Evolutionary conservation across 2,113 vertebrate genomes (phyloP), one percentile per base, ranked within the genome.

Genomic region (Nymphicus hollandicus): DNA sequence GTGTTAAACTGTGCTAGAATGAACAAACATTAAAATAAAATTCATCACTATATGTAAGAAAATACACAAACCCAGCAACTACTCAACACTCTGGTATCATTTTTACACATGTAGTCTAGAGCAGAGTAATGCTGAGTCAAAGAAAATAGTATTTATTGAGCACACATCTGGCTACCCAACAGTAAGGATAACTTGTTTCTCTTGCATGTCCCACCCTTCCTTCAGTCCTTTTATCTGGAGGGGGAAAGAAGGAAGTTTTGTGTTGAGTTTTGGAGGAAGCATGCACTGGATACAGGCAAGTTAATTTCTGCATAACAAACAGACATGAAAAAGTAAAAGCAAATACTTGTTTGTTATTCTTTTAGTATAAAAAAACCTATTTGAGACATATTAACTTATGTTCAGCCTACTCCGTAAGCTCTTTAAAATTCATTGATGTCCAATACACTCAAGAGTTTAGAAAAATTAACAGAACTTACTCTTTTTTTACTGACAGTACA

Each of bases 241-340:
- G 5, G 8, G 0, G 0, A 69, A 10, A 81, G 17, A 24, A 4
- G 3, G 43, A 60, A 89, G 37, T 6, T 49, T 22, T 41, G 10
- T 15, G 7, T 4, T 27, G 33, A 35, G 0, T 77, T 93, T 49
- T 46, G 37, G 24, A 61, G 13, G 28, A 86, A 71, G 22, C 12
- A 28, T 13, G 16, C 7, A 19, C 1, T 17, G 23, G 11, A 71
- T 35, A 72, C 0, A 80, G 17, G 28, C 5, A 52, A 44, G 4
- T 72, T 55, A 47, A 68, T 55, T 69, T 41, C 44, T 70, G 18
- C 13, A 11, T n/a, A 71, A 47, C 3, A 60, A 61, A 82, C 65
- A 44, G 1, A 49, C 7, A 52, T 1, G 2, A 43, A 64, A 78
- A 73, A 78, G 46, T 3, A 41, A 35, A 76, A 35, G 7, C 13